Conservation (phyloP, 2,113 vertebrate species). For the Sebastes schlegelii region DNA sequence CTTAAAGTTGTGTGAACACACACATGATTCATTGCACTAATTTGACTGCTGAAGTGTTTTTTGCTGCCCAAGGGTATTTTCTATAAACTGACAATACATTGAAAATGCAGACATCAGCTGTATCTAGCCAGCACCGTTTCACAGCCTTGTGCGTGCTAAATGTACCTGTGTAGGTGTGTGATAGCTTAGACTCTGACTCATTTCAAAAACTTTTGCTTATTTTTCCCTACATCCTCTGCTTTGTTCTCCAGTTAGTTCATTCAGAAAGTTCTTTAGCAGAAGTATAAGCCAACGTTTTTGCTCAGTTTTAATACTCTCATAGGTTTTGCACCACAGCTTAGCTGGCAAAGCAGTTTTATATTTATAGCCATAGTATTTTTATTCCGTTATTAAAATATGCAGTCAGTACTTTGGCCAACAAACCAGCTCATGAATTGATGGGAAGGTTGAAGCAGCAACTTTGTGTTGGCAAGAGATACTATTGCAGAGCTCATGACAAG, state of each 20-base stretch:
- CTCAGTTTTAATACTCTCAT: neutral
- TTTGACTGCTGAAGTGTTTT: too few species aligned
- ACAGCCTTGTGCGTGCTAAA: neutral
- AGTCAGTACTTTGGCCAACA: neutral
- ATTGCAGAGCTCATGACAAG: neutral
- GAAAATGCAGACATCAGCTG: neutral
- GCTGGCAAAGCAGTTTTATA: slow-evolving; percentile 5
- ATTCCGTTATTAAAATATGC: slow-evolving; percentile 4
- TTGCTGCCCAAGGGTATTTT: neutral
- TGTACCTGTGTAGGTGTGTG: slow-evolving; percentile 14
- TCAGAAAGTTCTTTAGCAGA: slow-evolving; percentile 5
- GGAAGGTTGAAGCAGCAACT: neutral
- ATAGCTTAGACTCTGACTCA: slow-evolving; percentile 15
- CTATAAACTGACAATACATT: neutral
- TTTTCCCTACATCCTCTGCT: neutral
- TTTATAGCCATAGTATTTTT: neutral
- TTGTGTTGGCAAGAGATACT: neutral
- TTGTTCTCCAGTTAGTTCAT: slow-evolving; percentile 11
- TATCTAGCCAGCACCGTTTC: neutral
- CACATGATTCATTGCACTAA: too few species aligned
- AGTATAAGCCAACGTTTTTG: neutral
- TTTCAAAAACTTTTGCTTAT: neutral
- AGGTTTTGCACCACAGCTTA: neutral
- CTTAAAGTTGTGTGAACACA: too few species aligned
- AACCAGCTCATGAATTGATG: neutral